Evolutionary conservation across 2,888 invertebrate genomes (phyloP).

Genomic region (Leucania comma): DNA sequence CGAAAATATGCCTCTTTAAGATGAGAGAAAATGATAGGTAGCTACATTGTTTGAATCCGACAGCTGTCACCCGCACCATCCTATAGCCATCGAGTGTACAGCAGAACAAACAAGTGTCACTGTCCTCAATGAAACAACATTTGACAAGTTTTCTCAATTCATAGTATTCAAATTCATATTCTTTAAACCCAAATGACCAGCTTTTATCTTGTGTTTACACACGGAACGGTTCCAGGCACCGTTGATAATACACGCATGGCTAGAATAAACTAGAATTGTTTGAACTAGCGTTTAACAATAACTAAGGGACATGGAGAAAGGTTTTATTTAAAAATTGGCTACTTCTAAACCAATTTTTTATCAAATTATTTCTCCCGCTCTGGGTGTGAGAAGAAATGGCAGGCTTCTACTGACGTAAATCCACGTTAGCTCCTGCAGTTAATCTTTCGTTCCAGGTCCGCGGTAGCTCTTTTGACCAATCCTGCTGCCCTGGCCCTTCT

Average conservation of each 20-base stretch:
- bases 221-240: conserved; percentile 54
- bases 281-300: conserved; percentile 28
- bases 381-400: not conserved
- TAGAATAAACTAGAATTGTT: conserved; percentile 34
- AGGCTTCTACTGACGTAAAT: not conserved
- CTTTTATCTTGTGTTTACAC: conserved; percentile 54
- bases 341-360: not conserved
- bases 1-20: too few relatives aligned
- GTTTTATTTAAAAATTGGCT: not conserved
- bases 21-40: too few relatives aligned
- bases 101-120: conserved; percentile 12
- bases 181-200: conserved; percentile 13
- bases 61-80: too few relatives aligned
- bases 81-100: too few relatives aligned
- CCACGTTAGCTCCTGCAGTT: not conserved
- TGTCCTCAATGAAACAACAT: conserved; percentile 16
- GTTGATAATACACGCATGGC: conserved; percentile 49
- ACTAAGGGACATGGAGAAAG: not conserved
- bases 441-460: not conserved
- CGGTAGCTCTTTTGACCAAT: not conserved
- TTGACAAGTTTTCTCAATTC: conserved; percentile 10
- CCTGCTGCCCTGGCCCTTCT: too few relatives aligned
- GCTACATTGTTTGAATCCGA: too few relatives aligned
- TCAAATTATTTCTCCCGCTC: not conserved
- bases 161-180: too few relatives aligned